phyloP scores from a whole-genome alignment of 2,113 vertebrate species.

The Ceratotherium simum region DNA sequence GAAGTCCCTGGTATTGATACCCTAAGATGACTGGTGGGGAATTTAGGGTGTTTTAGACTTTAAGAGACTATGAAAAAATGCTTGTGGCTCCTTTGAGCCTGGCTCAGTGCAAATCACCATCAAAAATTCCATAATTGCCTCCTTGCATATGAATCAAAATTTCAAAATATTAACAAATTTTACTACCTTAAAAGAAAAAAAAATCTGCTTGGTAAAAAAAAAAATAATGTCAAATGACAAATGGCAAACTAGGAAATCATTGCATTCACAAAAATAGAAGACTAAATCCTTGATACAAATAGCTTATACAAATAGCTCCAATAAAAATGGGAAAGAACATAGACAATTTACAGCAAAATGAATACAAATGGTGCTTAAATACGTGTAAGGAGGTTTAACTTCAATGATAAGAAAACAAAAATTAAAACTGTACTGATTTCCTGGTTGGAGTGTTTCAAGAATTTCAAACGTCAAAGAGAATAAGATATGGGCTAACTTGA shows the following conservation, averaged over 20 bases:
- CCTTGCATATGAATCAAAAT: not conserved
- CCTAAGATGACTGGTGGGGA: not conserved
- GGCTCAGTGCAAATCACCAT: not conserved
- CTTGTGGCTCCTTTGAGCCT: not conserved
- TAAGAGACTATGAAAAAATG: not conserved
- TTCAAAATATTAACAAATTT: not conserved
- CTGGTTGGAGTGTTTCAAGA: not conserved
- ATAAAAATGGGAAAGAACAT: not conserved
- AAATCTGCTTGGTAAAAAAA: not conserved
- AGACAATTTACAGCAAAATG: not conserved
- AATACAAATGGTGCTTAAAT: not conserved
- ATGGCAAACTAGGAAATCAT: not conserved
- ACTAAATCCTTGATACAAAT: not conserved
- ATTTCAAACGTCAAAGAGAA: not conserved
- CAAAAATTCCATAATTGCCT: not conserved
- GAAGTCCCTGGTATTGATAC: not conserved
- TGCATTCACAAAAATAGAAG: not conserved
- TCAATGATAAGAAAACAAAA: not conserved
- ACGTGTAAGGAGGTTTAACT: not conserved
- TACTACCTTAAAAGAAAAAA: not conserved
- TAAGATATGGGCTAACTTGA: not conserved
- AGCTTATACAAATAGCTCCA: not conserved
- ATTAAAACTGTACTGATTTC: not conserved
- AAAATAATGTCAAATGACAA: not conserved
- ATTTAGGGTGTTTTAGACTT: not conserved